phyloP scores from a whole-genome alignment of 2,113 vertebrate genomes.

The Paradisaea rubra region DNA sequence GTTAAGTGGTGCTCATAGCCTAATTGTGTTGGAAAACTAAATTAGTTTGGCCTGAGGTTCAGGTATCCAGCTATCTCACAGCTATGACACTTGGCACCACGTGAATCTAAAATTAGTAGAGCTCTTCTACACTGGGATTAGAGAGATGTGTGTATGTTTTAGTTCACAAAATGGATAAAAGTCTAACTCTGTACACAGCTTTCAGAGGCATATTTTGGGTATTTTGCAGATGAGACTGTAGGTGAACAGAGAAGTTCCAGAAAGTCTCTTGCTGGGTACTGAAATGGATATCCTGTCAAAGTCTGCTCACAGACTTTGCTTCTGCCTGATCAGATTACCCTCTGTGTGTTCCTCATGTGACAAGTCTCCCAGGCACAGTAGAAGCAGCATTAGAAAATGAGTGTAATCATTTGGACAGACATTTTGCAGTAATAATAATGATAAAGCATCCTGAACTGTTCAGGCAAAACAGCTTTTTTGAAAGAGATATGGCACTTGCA shows the following conservation, averaged over 20 bases:
- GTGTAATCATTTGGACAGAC: neutral
- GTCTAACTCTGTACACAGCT: neutral
- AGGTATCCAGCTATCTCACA: conserved; percentile 55
- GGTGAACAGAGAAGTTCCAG: neutral
- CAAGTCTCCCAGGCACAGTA: neutral
- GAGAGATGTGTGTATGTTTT: neutral
- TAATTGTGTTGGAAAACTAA: neutral
- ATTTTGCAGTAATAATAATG: neutral
- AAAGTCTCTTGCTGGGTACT: neutral
- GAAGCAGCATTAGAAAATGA: neutral
- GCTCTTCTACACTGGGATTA: conserved; percentile 46
- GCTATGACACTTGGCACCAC: conserved; percentile 47
- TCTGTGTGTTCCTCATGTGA: neutral
- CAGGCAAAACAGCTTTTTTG: neutral
- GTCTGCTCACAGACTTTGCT: neutral
- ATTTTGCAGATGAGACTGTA: neutral
- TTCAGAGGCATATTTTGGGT: neutral
- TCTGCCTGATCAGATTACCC: conserved; percentile 19
- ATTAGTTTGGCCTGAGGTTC: conserved; percentile 4
- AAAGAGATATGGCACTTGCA: neutral
- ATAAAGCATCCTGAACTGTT: neutral
- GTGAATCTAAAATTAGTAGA: conserved; percentile 74
- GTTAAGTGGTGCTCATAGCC: neutral
- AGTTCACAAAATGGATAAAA: conserved; percentile 26
- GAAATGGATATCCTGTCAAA: neutral